These are phyloP conservation scores for sheep (Ovis aries) DNA, from an alignment of 2,113 vertebrate genomes.

Conservation along the genomic window ARS-UI_Ramb_v3.0 NC_056080.1:138325501-138326000, in stretches of 20 bases:
- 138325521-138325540: neutral
- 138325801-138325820: neutral
- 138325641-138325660: neutral
- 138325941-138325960: neutral
- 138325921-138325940: neutral
- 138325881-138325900: neutral
- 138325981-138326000: no score
- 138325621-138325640: neutral
- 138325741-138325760: neutral
- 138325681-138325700: neutral
- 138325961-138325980: neutral
- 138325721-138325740: neutral
- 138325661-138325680: neutral
- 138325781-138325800: neutral
- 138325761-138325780: neutral
- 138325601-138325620: neutral
- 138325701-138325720: neutral
- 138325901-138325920: neutral
- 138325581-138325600: neutral
- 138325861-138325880: neutral
- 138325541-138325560: neutral
- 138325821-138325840: neutral
- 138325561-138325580: neutral
- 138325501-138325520: neutral
- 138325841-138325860: neutral